These are phyloP conservation scores for Cotesia typhae DNA, from an alignment of 1,140 invertebrate genomes.

Conservation along the genomic window DNA sequence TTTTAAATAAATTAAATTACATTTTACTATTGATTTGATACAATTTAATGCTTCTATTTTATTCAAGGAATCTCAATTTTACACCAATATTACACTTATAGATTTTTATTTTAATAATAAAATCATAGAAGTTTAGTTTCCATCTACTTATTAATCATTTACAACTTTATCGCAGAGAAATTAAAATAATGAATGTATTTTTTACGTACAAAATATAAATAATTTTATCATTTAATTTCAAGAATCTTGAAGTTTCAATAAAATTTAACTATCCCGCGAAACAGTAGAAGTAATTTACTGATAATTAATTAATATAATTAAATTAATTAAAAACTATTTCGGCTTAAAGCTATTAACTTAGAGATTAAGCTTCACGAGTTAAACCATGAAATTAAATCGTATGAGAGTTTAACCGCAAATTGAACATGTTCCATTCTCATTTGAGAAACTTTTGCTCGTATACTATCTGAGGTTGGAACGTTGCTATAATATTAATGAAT, in stretches of 20 bases:
- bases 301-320: too few species aligned
- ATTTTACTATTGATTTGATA: too few species aligned
- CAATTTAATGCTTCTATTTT: too few species aligned
- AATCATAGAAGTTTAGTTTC: too few species aligned
- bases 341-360: not conserved
- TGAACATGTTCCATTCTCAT: not conserved
- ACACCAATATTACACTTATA: too few species aligned
- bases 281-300: not conserved
- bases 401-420: not conserved
- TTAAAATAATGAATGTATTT: not conserved
- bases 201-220: not conserved
- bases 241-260: not conserved
- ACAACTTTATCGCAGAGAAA: too few species aligned
- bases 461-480: not conserved
- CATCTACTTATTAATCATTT: too few species aligned
- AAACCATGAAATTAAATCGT: not conserved
- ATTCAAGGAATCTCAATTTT: too few species aligned
- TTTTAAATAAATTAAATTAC: too few species aligned
- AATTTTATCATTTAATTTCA: not conserved
- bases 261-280: not conserved
- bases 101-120: too few species aligned
- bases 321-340: not conserved
- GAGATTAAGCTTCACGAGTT: slow-evolving; percentile 2
- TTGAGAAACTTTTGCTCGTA: not conserved
- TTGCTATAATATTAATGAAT: not conserved